phyloP scores from a whole-genome alignment of 2,113 vertebrate genomes.

The Artemisiospiza belli region DNA sequence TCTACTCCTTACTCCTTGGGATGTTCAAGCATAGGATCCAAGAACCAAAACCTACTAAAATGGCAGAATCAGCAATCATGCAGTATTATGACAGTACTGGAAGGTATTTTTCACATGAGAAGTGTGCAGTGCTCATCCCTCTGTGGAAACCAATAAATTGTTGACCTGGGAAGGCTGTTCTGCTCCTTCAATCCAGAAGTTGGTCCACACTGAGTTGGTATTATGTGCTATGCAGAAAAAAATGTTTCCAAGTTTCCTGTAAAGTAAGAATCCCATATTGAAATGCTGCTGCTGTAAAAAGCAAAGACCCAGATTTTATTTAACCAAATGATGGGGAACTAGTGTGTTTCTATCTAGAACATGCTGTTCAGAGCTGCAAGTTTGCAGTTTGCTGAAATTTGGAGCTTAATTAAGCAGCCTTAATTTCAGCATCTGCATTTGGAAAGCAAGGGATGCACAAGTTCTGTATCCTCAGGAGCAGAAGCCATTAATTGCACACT shows the following conservation, averaged over 20 bases:
- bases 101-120: not conserved
- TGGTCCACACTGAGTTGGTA: not conserved
- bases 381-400: not conserved
- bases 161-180: not conserved
- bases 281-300: not conserved
- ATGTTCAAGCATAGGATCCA: not conserved
- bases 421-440: not conserved
- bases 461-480: not conserved
- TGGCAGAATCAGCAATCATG: not conserved
- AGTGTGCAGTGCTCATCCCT: not conserved
- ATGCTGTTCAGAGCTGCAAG: not conserved
- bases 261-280: accelerated
- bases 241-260: accelerated
- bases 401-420: not conserved
- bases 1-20: not conserved
- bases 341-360: not conserved
- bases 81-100: not conserved
- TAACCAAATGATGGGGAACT: not conserved
- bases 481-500: not conserved
- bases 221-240: accelerated
- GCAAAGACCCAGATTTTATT: not conserved
- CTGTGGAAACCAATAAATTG: not conserved
- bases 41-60: not conserved
- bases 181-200: not conserved
- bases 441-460: not conserved